A percentile compares a stretch with the other conserved stretches of the same genome.
Conservation (phyloP, 1,140 invertebrate species). For the Portunus trituberculatus region DNA sequence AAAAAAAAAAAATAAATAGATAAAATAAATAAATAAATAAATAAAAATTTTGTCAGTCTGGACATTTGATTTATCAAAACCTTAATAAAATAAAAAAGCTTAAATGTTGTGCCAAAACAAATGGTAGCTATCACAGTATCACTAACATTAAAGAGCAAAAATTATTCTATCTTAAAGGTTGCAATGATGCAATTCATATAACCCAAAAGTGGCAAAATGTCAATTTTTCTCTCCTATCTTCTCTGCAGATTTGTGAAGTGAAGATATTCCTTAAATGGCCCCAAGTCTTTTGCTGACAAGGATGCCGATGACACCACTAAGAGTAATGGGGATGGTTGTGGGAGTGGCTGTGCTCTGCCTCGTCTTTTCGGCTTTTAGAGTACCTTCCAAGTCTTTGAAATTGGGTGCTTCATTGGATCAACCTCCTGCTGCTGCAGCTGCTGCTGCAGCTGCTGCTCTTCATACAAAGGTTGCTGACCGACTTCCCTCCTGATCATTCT, state of each 20-base stretch:
- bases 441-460: not conserved
- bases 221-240: no score
- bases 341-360: slow-evolving; percentile 62
- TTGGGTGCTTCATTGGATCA: slow-evolving; percentile 56
- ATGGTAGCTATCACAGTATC: no score
- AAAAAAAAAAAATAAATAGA: no score
- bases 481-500: not conserved
- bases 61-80: no score
- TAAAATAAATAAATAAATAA: no score
- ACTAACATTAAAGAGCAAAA: no score
- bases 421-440: not conserved
- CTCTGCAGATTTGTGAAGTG: not conserved
- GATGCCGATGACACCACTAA: slow-evolving; percentile 63
- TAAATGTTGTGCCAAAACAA: no score
- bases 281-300: slow-evolving; percentile 63
- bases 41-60: no score
- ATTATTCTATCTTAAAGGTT: no score
- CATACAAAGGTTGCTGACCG: not conserved
- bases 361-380: slow-evolving; percentile 56
- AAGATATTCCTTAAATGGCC: slow-evolving; percentile 32
- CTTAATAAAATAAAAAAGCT: no score
- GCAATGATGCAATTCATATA: no score
- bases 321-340: slow-evolving; percentile 55
- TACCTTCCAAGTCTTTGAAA: slow-evolving; percentile 47
- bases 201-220: no score